phyloP scores from a whole-genome alignment of 2,113 vertebrate species.

The Actenoides hombroni region DNA sequence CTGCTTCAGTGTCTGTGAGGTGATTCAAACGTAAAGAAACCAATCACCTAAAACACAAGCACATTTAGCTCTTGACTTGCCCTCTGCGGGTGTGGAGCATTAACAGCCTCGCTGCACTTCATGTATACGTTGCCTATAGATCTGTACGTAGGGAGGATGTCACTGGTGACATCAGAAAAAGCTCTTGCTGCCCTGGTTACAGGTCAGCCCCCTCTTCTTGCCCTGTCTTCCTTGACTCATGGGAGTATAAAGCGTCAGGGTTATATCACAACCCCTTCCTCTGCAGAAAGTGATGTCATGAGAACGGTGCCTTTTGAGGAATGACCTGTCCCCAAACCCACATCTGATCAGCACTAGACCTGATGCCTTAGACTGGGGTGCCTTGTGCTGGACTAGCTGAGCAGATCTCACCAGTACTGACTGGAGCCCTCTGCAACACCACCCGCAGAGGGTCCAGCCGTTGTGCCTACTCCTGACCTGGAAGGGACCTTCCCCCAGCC shows the following conservation, averaged over 20 bases:
- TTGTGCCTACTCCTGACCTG: background rate
- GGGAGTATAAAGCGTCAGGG: background rate
- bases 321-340: background rate
- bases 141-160: background rate
- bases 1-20: background rate
- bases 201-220: background rate
- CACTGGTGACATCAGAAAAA: background rate
- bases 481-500: background rate
- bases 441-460: rapidly evolving
- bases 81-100: background rate
- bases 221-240: background rate
- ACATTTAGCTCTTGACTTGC: background rate
- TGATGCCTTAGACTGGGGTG: background rate
- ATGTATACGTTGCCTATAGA: background rate
- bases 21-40: background rate
- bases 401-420: rapidly evolving
- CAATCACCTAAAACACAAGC: background rate
- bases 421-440: rapidly evolving
- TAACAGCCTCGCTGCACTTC: background rate
- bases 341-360: background rate
- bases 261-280: background rate
- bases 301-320: background rate
- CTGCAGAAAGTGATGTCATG: background rate
- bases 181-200: background rate
- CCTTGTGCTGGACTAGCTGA: too few relatives aligned